Conservation (phyloP, 2,797 vertebrate species). For the Paratrypauchen microcephalus region DNA sequence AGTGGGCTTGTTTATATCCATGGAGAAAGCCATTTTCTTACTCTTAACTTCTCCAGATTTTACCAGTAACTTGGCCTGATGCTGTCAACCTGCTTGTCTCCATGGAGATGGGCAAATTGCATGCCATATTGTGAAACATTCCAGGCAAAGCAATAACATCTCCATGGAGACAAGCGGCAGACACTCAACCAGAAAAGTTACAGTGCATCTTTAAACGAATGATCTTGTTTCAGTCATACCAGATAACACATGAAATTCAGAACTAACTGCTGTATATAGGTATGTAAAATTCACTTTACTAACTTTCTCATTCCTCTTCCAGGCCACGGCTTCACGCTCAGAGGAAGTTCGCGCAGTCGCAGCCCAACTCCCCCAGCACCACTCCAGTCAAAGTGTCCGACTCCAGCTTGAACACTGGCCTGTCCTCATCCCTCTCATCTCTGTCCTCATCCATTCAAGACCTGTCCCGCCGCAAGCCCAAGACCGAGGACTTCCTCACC, state of each 20-base stretch:
- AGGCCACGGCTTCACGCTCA: conserved; percentile 98
- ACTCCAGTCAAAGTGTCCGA: conserved; percentile 96
- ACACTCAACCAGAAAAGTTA: too few species aligned
- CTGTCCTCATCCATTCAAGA: conserved; percentile 92
- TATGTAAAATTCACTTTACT: background rate
- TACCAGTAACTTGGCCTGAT: too few species aligned
- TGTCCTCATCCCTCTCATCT: conserved; percentile 70
- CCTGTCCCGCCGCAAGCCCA: conserved; percentile 97
- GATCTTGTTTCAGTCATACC: too few species aligned
- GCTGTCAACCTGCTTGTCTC: too few species aligned
- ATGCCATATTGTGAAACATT: too few species aligned
- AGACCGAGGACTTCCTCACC: conserved; percentile 99
- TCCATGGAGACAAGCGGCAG: too few species aligned
- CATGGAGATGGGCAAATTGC: too few species aligned
- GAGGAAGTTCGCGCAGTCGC: conserved; percentile 99
- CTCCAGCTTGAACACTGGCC: conserved; percentile 58
- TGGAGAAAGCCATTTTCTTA: too few species aligned
- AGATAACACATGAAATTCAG: background rate
- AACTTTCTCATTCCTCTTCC: conserved; percentile 18
- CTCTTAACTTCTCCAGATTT: too few species aligned
- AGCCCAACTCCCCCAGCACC: conserved; percentile 98
- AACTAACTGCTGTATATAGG: background rate
- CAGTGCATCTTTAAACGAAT: too few species aligned
- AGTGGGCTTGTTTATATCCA: too few species aligned
- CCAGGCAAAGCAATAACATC: too few species aligned